phyloP scores from a whole-genome alignment of 2,888 invertebrate species.

The Dyspetes luteomarginatus region DNA sequence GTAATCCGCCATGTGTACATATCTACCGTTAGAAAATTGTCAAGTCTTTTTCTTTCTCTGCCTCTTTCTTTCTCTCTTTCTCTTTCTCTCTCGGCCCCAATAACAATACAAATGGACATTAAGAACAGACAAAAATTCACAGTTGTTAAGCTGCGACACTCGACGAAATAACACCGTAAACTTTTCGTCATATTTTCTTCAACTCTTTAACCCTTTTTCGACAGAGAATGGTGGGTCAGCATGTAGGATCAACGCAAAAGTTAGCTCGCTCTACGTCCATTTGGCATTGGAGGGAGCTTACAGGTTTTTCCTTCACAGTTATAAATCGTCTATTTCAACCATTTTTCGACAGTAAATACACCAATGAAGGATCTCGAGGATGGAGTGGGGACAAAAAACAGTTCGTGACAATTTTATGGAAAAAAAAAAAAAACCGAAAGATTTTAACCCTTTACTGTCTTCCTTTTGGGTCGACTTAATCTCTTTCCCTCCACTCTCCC shows the following conservation, averaged over 20 bases:
- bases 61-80: no score
- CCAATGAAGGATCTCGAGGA: neutral
- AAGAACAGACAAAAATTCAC: neutral
- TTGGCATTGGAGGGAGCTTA: conserved; percentile 26
- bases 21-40: conserved; percentile 32
- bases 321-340: conserved; percentile 52
- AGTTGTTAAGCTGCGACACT: conserved; percentile 23
- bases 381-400: conserved; percentile 24
- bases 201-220: conserved; percentile 38
- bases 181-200: no score
- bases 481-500: conserved; percentile 33
- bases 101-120: neutral
- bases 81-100: no score
- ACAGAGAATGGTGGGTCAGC: neutral
- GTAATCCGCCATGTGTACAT: neutral
- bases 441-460: conserved; percentile 42
- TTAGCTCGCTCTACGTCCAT: neutral
- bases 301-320: conserved; percentile 46
- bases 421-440: conserved; percentile 54
- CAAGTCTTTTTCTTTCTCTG: no score
- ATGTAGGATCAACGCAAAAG: neutral
- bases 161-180: conserved; percentile 16
- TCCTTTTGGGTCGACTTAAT: conserved; percentile 32
- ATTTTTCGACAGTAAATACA: conserved; percentile 23
- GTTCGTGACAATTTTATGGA: conserved; percentile 31